Conservation (phyloP, 2,888 invertebrate species). For the Seira sanloemensis region DNA sequence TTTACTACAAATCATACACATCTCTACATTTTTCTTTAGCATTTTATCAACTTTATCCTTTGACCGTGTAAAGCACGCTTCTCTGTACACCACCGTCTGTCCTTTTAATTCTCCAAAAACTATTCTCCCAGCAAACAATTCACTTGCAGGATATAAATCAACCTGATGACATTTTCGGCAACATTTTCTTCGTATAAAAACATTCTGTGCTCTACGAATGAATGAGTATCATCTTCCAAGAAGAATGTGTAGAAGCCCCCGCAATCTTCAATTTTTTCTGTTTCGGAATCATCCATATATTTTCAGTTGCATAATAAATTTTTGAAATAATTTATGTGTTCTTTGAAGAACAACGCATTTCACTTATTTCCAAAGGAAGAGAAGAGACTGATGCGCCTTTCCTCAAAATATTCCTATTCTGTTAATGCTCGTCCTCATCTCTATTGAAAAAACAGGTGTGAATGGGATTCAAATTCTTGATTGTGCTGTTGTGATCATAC, state of each 20-base stretch:
- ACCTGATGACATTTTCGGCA: slow-evolving; percentile 53
- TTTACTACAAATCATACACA: slow-evolving; percentile 34
- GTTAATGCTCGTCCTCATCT: neutral
- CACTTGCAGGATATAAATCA: slow-evolving; percentile 57
- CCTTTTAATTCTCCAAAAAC: slow-evolving; percentile 47
- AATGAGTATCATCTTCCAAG: slow-evolving; percentile 55
- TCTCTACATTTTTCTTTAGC: neutral
- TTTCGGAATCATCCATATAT: slow-evolving; percentile 4
- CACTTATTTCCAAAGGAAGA: neutral
- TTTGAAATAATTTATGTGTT: slow-evolving; percentile 56
- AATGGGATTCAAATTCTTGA: slow-evolving; percentile 38
- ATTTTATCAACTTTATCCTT: neutral
- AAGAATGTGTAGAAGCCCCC: slow-evolving; percentile 56
- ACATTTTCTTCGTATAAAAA: slow-evolving; percentile 52
- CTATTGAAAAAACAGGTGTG: slow-evolving; percentile 44
- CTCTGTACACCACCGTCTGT: neutral
- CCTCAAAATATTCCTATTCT: neutral
- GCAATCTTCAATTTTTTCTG: neutral
- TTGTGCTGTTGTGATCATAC: slow-evolving; percentile 34
- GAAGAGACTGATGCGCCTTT: neutral
- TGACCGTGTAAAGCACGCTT: neutral
- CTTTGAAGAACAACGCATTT: slow-evolving; percentile 35
- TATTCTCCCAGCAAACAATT: slow-evolving; percentile 50
- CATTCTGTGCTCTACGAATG: slow-evolving; percentile 28
- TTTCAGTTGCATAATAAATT: neutral